Base-by-base conservation (phyloP, 2,113 vertebrate species). In the Mystacornis crossleyi region DNA sequence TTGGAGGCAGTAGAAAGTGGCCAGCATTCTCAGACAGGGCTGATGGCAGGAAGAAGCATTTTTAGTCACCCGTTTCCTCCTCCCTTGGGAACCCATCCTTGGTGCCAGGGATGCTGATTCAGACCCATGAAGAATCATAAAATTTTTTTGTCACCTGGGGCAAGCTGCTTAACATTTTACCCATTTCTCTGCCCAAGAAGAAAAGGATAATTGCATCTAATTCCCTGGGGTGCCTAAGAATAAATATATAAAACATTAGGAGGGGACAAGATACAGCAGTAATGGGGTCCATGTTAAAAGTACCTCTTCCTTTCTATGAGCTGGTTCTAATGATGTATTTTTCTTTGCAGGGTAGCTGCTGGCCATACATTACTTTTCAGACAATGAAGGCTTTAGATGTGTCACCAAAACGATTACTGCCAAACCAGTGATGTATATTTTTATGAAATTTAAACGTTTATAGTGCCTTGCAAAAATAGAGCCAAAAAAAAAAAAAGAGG, bases 381-480 rank as follows among this genome's bases (percentile, higher is more conserved):
- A 71, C 75, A 93, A 91, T 75, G 74, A 57, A 90, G 28, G 55
- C 65, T 60, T 89, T 81, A 82, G 42, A 82, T n/a, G 42, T 89
- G 80, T 74, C 86, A 86, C 57, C 42, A 69, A 72, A 74, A 86
- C 0, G 2, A 89, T 92, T 93, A 60, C 80, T 81, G 71, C 26
- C 67, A 67, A 93, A 84, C 12, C 45, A 75, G 61, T 60, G 74
- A 90, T 57, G 24, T 62, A 54, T 50, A 58, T 82, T 95, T 91
- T 89, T 34, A 90, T 91, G 90, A 95, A 93, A 94, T 96, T 77
- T 94, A 96, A 92, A 82, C 65, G 10, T 91, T 94, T 89, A 89
- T 57, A 65, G 54, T 60, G 34, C 50, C 88, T 74, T 23, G 5
- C 19, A 84, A 89, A 96, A 95, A 72, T 81, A 91, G 79, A 88